phyloP scores from a whole-genome alignment of 2,888 invertebrate species.

The Caradrina clavipalpis region DNA sequence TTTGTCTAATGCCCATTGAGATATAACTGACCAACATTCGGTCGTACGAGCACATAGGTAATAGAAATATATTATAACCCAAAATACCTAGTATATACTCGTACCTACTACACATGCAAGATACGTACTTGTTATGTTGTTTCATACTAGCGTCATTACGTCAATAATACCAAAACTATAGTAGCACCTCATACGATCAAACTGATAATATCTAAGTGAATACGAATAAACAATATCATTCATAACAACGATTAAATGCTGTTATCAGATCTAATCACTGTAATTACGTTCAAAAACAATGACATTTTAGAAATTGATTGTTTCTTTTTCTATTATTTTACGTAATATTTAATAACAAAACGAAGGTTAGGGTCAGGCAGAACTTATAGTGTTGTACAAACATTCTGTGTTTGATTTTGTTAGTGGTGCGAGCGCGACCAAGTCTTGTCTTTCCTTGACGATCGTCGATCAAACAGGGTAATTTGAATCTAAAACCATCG shows the following conservation, averaged over 20 bases:
- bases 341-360: not conserved
- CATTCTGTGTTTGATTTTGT: no score
- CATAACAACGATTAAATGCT: slow-evolving; percentile 4
- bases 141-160: not conserved
- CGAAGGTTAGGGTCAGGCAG: not conserved
- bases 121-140: not conserved
- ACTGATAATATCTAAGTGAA: not conserved
- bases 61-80: no score
- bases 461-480: no score
- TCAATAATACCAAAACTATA: not conserved
- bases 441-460: no score
- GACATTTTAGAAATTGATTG: not conserved
- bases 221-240: slow-evolving; percentile 20
- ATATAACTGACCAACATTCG: no score
- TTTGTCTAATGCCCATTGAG: no score
- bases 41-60: no score
- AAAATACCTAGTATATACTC: no score
- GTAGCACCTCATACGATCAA: not conserved
- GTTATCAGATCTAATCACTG: slow-evolving; percentile 6
- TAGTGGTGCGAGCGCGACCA: no score
- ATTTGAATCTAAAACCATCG: no score
- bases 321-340: not conserved
- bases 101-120: not conserved
- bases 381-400: no score
- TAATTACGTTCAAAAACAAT: not conserved